Conservation (phyloP, 2,113 vertebrate species). For the Brienomyrus brachyistius region DNA sequence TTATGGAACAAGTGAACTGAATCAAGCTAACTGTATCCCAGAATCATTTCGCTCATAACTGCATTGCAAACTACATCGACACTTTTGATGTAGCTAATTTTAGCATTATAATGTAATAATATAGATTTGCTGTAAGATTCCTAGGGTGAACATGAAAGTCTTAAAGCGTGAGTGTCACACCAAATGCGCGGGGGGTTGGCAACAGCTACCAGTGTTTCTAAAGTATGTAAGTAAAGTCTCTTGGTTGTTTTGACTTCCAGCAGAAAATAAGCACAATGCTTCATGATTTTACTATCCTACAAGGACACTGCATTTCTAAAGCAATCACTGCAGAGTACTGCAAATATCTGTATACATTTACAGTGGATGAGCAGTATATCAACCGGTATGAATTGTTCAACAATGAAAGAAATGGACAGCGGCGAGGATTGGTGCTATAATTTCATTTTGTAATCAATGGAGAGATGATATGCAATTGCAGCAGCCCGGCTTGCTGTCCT, state of each 20-base stretch:
- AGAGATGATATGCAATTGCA: background rate
- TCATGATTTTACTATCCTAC: background rate
- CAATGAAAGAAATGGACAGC: background rate
- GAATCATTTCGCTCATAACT: no score
- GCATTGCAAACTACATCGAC: no score
- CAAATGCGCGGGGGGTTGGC: background rate
- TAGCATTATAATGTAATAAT: background rate
- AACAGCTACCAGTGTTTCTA: background rate
- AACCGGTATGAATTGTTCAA: background rate
- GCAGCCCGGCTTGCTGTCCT: background rate
- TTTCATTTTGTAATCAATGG: background rate
- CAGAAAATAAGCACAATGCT: background rate
- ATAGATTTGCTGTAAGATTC: background rate
- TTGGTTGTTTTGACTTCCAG: background rate
- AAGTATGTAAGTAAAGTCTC: background rate
- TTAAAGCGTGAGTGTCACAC: background rate
- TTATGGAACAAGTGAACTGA: background rate
- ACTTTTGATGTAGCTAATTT: no score
- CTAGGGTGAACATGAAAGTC: background rate
- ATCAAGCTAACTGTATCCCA: no score
- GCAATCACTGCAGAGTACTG: conserved; percentile 1
- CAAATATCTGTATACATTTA: background rate
- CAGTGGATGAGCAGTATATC: background rate
- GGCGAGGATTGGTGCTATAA: background rate
- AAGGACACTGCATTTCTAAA: background rate